Evolutionary conservation across 2,888 invertebrate species (phyloP).

Genomic region (Anaspis maculata): DNA sequence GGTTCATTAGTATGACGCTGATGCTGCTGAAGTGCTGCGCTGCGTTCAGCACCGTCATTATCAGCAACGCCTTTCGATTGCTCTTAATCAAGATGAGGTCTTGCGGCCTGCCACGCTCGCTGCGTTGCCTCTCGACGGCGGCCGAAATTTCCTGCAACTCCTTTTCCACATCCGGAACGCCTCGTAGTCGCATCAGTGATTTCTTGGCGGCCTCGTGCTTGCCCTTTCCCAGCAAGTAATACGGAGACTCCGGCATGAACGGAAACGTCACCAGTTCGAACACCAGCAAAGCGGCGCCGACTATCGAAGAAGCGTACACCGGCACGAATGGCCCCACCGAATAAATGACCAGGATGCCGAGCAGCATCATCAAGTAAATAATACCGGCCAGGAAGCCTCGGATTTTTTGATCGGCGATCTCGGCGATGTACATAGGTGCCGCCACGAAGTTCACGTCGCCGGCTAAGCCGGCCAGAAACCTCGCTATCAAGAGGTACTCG

Average conservation of each 20-base stretch:
- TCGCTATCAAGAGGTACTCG: constrained; percentile 32
- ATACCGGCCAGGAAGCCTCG: constrained; percentile 38
- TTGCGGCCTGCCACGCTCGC: constrained; percentile 34
- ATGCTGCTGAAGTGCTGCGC: constrained; percentile 40
- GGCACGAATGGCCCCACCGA: constrained; percentile 33
- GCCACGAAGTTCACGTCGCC: constrained; percentile 40
- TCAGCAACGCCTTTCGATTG: constrained; percentile 37
- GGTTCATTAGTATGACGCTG: constrained; percentile 39
- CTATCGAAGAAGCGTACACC: constrained; percentile 26
- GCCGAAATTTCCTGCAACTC: constrained; percentile 35
- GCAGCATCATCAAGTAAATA: constrained; percentile 39
- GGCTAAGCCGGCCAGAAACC: constrained; percentile 37
- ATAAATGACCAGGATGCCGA: constrained; percentile 37
- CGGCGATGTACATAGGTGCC: constrained; percentile 40
- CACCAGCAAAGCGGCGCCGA: constrained; percentile 28
- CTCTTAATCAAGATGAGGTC: constrained; percentile 35
- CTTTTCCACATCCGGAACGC: constrained; percentile 30
- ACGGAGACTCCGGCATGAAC: constrained; percentile 38
- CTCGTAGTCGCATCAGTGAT: constrained; percentile 29
- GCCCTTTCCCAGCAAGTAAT: constrained; percentile 34
- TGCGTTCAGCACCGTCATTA: constrained; percentile 37
- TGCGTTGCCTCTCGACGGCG: constrained; percentile 34
- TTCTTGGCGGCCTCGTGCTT: constrained; percentile 33
- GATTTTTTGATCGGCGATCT: constrained; percentile 39
- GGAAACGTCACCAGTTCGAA: constrained; percentile 31